phyloP scores from a whole-genome alignment of 2,797 vertebrate genomes.

The Amniataba percoides region DNA sequence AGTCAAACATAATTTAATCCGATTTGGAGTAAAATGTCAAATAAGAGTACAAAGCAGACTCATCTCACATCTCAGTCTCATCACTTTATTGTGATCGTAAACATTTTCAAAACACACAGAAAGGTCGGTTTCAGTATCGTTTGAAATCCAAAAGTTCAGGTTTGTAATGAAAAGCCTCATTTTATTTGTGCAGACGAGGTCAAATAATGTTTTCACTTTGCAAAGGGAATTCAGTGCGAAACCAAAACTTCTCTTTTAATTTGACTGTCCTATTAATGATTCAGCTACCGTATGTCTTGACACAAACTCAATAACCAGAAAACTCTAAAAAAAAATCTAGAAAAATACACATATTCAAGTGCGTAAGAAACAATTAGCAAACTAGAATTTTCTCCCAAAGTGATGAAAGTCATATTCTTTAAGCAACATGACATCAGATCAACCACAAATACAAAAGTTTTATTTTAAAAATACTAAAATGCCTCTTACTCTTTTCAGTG shows the following conservation, averaged over 20 bases:
- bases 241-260: neutral
- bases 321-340: conserved; percentile 15
- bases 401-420: neutral
- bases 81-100: conserved; percentile 66
- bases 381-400: conserved; percentile 8
- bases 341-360: conserved; percentile 41
- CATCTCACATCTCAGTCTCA: no score
- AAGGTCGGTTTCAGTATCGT: neutral
- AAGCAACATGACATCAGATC: conserved; percentile 16
- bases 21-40: neutral
- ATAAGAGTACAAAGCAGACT: conserved; percentile 8
- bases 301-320: neutral
- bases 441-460: no score
- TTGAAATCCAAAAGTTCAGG: conserved; percentile 2
- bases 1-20: conserved; percentile 5
- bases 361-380: conserved; percentile 26
- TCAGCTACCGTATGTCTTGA: neutral
- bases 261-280: conserved; percentile 37
- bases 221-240: conserved; percentile 6
- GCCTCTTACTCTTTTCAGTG: neutral
- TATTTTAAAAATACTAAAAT: conserved; percentile 26
- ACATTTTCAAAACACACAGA: conserved; percentile 35
- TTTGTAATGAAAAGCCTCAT: neutral
- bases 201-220: no score
- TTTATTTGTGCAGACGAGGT: conserved; percentile 26